Percentiles rank a stretch among this genome's conserved stretches.
phyloP scores from a whole-genome alignment of 2,797 vertebrate species.

The Eulemur rubriventer region DNA sequence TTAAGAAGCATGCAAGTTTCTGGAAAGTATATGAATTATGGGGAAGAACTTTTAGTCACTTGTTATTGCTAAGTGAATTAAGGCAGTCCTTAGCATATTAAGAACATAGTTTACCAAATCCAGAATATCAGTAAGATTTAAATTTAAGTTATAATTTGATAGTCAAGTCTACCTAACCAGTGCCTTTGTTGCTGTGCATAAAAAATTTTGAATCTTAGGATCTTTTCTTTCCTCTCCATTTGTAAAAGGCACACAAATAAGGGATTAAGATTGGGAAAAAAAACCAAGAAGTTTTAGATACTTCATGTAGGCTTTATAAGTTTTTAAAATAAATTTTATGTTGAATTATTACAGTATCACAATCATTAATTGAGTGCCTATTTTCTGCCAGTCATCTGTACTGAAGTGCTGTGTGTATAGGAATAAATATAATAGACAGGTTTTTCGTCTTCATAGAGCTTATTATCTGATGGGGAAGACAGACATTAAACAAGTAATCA shows the following conservation, averaged over 20 bases:
- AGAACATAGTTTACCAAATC: not conserved
- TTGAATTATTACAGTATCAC: not conserved
- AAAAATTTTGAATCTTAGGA: not conserved
- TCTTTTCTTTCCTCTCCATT: not conserved
- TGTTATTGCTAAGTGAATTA: not conserved
- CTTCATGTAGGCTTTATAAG: not conserved
- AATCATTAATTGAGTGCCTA: not conserved
- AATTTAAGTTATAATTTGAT: conserved; percentile 19
- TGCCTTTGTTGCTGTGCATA: not conserved
- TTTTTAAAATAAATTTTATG: not conserved
- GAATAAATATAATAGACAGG: not conserved
- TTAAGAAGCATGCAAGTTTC: not conserved
- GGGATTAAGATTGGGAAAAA: not conserved
- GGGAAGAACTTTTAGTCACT: conserved; percentile 1
- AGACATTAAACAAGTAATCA: not conserved
- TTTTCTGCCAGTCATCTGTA: not conserved
- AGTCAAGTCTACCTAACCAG: not conserved
- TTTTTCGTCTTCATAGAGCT: not conserved
- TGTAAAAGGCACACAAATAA: conserved; percentile 12
- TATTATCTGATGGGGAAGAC: not conserved
- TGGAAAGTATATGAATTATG: not conserved
- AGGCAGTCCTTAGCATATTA: not conserved
- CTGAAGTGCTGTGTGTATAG: not conserved
- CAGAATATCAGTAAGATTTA: not conserved
- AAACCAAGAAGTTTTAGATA: not conserved